Evolutionary conservation across 2,113 vertebrate genomes (phyloP), one percentile per base, ranked within the genome.

Genomic region (Motacilla alba): DNA sequence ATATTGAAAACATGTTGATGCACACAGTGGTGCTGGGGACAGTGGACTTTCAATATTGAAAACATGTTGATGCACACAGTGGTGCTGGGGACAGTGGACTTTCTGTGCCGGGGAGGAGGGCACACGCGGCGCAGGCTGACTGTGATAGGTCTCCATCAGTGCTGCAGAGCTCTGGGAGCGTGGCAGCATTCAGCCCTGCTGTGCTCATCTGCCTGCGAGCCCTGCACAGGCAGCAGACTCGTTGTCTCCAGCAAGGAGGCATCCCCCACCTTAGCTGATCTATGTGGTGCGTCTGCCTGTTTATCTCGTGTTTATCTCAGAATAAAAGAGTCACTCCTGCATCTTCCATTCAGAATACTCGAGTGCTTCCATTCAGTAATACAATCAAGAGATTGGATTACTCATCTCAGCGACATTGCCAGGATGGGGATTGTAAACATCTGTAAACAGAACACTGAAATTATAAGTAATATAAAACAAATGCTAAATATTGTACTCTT

Each of bases 401-500:
- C 80, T 94, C 41, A 58, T 74, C 49, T 78, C 15, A 60, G 60
- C 41, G 88, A 64, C 44, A 49, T 72, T 86, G 78, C 63, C 64
- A 59, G 68, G 64, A 62, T 52, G 53, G 64, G 39, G 69, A 63
- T 53, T 50, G 70, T 69, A 92, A 83, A 89, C 60, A 39, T 87
- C 73, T 87, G 60, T 89, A 92, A 94, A 94, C 20, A 88, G 80
- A 92, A 50, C 59, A n/a, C 37, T 55, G 80, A 72, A 92, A 88
- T 66, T 43, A 46, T 87, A 93, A 91, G 77, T 91, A 84, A 60
- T 68, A 52, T 20, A 41, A 90, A 96, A 3, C 47, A 69, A 87
- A 94, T 41, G 60, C 64, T 88, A 86, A 86, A 81, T 81, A 53
- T 67, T 90, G 64, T 80, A 9, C 27, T 92, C 39, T 37, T 83